Conservation (phyloP, 2,113 vertebrate species). For the Sakesphorus luctuosus region DNA sequence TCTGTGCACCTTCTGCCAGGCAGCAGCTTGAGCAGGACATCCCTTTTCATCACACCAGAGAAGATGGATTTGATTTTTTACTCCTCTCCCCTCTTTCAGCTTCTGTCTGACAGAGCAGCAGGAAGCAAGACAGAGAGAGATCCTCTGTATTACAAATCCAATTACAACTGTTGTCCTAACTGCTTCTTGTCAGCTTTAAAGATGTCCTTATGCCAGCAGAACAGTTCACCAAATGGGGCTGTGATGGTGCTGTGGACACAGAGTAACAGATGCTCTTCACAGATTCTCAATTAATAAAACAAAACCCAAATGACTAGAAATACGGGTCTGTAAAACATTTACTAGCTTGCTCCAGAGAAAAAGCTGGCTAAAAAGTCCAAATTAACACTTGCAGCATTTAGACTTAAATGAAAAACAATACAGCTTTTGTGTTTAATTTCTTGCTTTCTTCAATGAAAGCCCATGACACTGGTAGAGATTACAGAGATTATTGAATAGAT, state of each 20-base stretch:
- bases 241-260: not conserved
- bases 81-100: not conserved
- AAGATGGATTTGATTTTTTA: not conserved
- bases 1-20: not conserved
- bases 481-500: not conserved
- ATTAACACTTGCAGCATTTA: not conserved
- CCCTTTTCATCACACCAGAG: not conserved
- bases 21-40: not conserved
- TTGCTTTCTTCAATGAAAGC: not conserved
- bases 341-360: not conserved
- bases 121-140: not conserved
- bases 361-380: not conserved
- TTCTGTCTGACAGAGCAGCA: not conserved
- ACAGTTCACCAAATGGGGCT: not conserved
- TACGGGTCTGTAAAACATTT: not conserved
- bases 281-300: slow-evolving; percentile 9
- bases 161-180: not conserved
- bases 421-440: not conserved
- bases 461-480: not conserved
- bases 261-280: slow-evolving; percentile 22
- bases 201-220: not conserved
- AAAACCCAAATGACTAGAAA: not conserved
- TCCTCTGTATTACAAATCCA: not conserved
- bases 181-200: not conserved
- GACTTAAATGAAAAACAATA: not conserved